Conservation (phyloP, 2,888 invertebrate species). For the Auanema sp. region DNA sequence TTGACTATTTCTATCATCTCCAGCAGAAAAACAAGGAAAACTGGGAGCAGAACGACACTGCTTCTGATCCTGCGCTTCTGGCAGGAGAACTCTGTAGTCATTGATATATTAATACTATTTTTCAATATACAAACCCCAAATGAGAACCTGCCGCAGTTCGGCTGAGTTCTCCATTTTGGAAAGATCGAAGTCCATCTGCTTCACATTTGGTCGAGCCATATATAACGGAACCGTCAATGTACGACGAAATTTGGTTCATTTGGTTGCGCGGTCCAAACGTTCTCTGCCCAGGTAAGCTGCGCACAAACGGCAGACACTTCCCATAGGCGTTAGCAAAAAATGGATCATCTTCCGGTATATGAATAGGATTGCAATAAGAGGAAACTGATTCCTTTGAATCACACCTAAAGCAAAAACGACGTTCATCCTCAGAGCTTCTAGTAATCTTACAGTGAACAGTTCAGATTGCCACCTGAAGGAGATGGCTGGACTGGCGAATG, state of each 20-base stretch:
- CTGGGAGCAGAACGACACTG: constrained; percentile 68
- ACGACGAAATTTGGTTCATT: constrained; percentile 72
- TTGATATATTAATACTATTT: constrained; percentile 8
- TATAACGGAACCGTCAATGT: constrained; percentile 58
- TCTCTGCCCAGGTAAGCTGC: constrained; percentile 81
- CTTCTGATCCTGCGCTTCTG: constrained; percentile 68
- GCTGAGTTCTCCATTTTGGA: constrained; percentile 55
- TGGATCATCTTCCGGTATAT: constrained; percentile 83
- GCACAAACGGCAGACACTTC: constrained; percentile 72
- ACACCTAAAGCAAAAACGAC: constrained; percentile 68
- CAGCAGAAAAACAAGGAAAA: constrained; percentile 42
- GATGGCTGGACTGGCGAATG: constrained; percentile 56
- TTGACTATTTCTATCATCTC: constrained; percentile 52
- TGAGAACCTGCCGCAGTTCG: constrained; percentile 14
- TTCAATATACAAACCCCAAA: constrained; percentile 18
- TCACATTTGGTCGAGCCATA: constrained; percentile 62
- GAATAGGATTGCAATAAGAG: constrained; percentile 90
- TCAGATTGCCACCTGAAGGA: constrained; percentile 52
- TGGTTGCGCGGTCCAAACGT: constrained; percentile 73
- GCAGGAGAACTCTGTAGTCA: constrained; percentile 31
- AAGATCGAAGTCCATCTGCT: constrained; percentile 49
- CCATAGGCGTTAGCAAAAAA: constrained; percentile 74
- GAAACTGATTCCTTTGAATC: constrained; percentile 85
- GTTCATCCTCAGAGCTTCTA: not conserved
- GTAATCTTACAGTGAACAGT: constrained; percentile 40